Evolutionary conservation across 2,888 invertebrate genomes (phyloP), one percentile per base, ranked within the genome.

Genomic region (Nowickia ferox): DNA sequence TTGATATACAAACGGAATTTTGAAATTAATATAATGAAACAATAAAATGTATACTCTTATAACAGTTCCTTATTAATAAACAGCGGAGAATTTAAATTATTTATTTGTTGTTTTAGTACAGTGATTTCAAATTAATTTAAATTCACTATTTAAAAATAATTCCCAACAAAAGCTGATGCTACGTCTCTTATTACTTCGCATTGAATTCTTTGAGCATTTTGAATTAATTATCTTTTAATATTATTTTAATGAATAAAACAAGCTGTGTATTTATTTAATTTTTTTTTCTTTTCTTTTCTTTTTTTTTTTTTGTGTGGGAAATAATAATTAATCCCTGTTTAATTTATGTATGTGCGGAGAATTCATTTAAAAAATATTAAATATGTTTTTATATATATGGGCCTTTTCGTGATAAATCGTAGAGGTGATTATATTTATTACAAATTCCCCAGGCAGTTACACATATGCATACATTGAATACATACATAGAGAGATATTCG

Each of bases 361-460:
- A 51, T 42, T 22, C 30, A 30, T 30, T 6, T 30, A 30, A 30
- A 30, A 30, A n/a, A 19, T 30, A 1, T 13, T 19, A 44, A 40
- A 65, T 63, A 30, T 53, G 11, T 30, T 11, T 19, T 15, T 48
- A 5, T 22, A 30, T 10, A 38, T 38, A 59, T 51, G 19, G 13
- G 40, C 17, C n/a, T 44, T 69, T 19, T 53, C 38, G 22, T n/a
- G 19, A 65, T 66, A 74, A 80, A 74, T 66, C 74, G 59, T 59
- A 51, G 65, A 48, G n/a, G 66, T 74, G 80, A 74, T 80, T 74
- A 74, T 42, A 59, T 74, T 48, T 66, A 66, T 71, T 65, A 61
- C 44, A 44, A 61, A 63, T 71, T 6, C 44, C 59, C 69, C 13
- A 71, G 15, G n/a, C 68, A 57, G 55, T 11, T 38, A 38, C 38